Base-by-base conservation (phyloP, 2,797 vertebrate species). In the Cirrhinus mrigala region DNA sequence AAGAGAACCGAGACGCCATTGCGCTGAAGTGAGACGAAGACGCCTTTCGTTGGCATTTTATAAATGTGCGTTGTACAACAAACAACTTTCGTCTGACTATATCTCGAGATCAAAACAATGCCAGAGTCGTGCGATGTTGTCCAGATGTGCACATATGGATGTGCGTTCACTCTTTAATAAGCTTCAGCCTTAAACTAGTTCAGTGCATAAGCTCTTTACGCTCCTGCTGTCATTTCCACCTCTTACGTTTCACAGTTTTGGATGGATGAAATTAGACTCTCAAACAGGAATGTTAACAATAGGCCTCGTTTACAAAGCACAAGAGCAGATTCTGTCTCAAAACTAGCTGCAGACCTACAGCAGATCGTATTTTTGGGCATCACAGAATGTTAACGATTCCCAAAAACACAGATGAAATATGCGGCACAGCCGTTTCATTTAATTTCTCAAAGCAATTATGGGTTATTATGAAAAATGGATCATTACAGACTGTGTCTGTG, bases 151-250 rank as follows among this genome's bases (percentile, higher is more conserved):
- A 6, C 9, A 6, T 16, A 24, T 15, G 69, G 40, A 16, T 48
- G 44, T 50, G 64, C 70, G 0, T 40, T 77, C 37, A 10, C 56
- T 62, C 37, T 44, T 24, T 62, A 22, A 56, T 20, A 40, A n/a
- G 52, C 20, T 64, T 79, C 77, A 12, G 58, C 58, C 77, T 79
- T 79, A 64, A 64, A 15, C 6, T 29, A 27, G 37, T 29, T 48
- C 77, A 79, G 77, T 46, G 15, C 77, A 79, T 64, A 46, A 64
- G 40, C 40, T 46, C 4, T 64, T 60, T 20, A 64, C 58, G 48
- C 76, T 60, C 71, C 50, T 50, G 46, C 46, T 52, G 14, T 29
- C 52, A 16, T 58, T 54, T 18, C 20, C 48, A 18, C 48, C 10
- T 29, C 18, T 74, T 27, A 14, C 1, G 48, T 12, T 75, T 75